Base-by-base conservation (phyloP, 1,140 invertebrate genomes). In the Ylistrum balloti region DNA sequence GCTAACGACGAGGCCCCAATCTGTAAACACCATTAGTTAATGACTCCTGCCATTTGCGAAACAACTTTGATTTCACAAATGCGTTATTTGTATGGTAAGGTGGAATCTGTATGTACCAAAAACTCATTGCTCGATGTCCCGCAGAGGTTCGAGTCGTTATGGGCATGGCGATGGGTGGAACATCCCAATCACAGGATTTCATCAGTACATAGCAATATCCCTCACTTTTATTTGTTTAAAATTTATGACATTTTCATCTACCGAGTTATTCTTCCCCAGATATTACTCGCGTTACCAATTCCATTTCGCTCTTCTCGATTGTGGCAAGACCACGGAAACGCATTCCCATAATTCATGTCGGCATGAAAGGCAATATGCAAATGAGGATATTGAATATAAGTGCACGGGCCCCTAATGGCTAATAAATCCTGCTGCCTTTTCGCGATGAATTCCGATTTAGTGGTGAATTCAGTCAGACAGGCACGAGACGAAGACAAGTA, bases 311-410 rank as follows among this genome's bases (percentile, higher is more conserved):
- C 22, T 74, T 74, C 56, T 74, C 56, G 56, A 17, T 74, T 74
- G 56, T 74, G 56, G 56, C 56, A 74, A 74, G 56, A 74, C 56
- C 89, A 74, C 89, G 89, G 89, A 90, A 90, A 87, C 87, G 33
- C 45, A 56, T 74, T 86, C 89, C 86, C 89, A 90, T 90, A 86
- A 86, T 86, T 90, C 89, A 89, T 90, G 86, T 86, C 74, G 89
- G 86, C 74, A 87, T 90, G 89, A 90, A 88, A 90, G 86, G 87
- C 74, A 90, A 90, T 90, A 90, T 90, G 89, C 89, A 90, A 90
- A 90, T 90, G 87, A 86, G 89, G 89, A 90, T 88, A 90, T 90
- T 90, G 89, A 86, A 90, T 90, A 90, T 90, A 90, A 90, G 86
- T 90, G 89, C 74, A 86, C 33, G 85, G 87, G 87, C 89, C 89